Evolutionary conservation across 2,797 vertebrate genomes (phyloP), one percentile per base, ranked within the genome.

Genomic region (Syngnathus rostellatus): DNA sequence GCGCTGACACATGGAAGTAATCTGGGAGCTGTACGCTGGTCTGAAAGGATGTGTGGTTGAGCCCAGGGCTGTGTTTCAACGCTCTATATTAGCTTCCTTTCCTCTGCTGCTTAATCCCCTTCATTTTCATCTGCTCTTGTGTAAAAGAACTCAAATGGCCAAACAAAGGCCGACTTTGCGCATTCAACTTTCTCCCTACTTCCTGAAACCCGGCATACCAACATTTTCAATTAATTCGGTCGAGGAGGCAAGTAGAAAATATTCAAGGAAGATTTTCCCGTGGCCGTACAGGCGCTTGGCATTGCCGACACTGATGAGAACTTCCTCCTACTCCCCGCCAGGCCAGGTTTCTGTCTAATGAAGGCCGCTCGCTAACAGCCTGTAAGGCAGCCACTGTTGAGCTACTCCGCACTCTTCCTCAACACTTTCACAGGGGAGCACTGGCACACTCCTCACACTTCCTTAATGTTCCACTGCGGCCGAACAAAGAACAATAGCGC

Each of bases 1-100:
- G 50, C 79, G 64, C 82, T 82, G 85, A 90, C 90, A 88, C 88
- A 88, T 88, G 86, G 87, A 90, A 90, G 86, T 86, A 90, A 90
- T 90, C 87, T 88, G 81, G 80, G 83, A 86, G 85, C 81, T 78
- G 77, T 74, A 76, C 72, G 80, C 80, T 65, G 87, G 77, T 83
- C 78, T 88, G 84, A 88, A 85, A 88, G 81, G 84, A 86, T 87
- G 84, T 85, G 87, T 74, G 83, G 81, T 87, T 81, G 80, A 83
- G 74, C 82, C 76, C 78, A 79, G 79, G 80, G 86, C 88, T 75
- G 83, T 77, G 72, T 87, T 86, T 88, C 87, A 82, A 82, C 81
- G 72, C 82, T 87, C 84, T 68, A 83, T 79, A 86, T 83, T 82
- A 84, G 87, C 88, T 87, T 81, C 86, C 81, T 87, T 84, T 81